A percentile compares a stretch with the other conserved stretches of the same genome.
Evolutionary conservation across 1,140 invertebrate genomes (phyloP).

Genomic region (Caenorhabditis tropicalis): DNA sequence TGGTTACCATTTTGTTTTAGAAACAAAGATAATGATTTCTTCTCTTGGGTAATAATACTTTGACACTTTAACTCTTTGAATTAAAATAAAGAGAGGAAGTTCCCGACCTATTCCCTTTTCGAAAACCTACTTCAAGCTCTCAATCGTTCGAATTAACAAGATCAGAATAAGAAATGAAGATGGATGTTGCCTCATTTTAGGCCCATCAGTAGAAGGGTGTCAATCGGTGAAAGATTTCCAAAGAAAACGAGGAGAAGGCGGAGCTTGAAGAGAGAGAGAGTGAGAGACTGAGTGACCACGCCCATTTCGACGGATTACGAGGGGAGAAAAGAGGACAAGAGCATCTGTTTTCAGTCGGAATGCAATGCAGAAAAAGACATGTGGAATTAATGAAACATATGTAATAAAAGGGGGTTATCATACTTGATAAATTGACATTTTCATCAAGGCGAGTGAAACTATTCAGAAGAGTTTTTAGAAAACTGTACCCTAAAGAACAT

Average conservation of each 20-base stretch:
- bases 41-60: too few species aligned
- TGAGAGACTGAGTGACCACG: neutral
- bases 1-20: neutral
- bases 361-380: neutral
- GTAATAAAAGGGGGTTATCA: neutral
- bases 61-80: neutral
- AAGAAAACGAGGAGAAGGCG: neutral
- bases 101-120: neutral
- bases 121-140: slow-evolving; percentile 1
- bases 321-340: neutral
- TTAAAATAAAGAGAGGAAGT: neutral
- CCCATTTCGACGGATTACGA: neutral
- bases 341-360: slow-evolving; percentile 1
- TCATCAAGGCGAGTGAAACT: too few species aligned
- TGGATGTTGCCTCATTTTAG: slow-evolving; percentile 3
- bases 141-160: neutral
- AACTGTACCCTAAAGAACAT: too few species aligned
- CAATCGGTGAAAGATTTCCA: neutral
- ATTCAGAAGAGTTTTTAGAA: too few species aligned
- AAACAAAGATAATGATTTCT: too few species aligned
- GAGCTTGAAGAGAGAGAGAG: neutral
- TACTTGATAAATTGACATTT: slow-evolving; percentile 7
- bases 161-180: neutral
- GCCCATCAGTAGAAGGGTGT: neutral
- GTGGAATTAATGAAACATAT: neutral